Conservation (phyloP, 1,140 invertebrate species). For the Antheraea pernyi region DNA sequence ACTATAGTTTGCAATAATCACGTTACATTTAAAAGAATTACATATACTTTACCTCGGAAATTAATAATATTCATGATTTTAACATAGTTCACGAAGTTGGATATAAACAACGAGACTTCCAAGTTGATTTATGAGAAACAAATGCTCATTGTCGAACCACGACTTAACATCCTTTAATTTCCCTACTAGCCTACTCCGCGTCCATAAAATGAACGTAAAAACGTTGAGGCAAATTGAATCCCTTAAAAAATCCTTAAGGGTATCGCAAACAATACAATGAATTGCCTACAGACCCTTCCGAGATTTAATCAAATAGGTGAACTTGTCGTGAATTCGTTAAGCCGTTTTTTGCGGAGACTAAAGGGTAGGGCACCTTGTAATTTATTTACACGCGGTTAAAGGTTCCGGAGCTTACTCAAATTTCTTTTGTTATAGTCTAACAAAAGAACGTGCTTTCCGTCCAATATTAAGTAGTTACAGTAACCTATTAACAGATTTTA, state of each 20-base stretch:
- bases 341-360: not conserved
- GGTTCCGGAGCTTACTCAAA: not conserved
- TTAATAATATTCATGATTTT: too few species aligned
- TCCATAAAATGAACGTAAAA: not conserved
- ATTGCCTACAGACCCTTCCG: not conserved
- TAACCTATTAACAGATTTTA: too few species aligned
- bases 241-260: not conserved
- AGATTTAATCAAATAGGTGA: not conserved
- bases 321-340: not conserved
- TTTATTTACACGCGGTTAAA: not conserved
- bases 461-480: too few species aligned
- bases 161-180: not conserved
- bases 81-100: not conserved
- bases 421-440: too few species aligned
- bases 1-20: too few species aligned
- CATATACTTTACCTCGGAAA: too few species aligned
- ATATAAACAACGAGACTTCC: not conserved
- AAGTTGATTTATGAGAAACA: not conserved
- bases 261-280: constrained; percentile 3
- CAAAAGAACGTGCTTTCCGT: too few species aligned
- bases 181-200: not conserved
- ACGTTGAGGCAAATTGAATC: not conserved
- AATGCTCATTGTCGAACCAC: not conserved
- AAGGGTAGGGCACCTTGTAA: not conserved
- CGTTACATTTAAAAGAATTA: too few species aligned